These are phyloP conservation scores for Thecophora atra DNA, from an alignment of 2,888 invertebrate genomes.

Conservation along the genomic window DNA sequence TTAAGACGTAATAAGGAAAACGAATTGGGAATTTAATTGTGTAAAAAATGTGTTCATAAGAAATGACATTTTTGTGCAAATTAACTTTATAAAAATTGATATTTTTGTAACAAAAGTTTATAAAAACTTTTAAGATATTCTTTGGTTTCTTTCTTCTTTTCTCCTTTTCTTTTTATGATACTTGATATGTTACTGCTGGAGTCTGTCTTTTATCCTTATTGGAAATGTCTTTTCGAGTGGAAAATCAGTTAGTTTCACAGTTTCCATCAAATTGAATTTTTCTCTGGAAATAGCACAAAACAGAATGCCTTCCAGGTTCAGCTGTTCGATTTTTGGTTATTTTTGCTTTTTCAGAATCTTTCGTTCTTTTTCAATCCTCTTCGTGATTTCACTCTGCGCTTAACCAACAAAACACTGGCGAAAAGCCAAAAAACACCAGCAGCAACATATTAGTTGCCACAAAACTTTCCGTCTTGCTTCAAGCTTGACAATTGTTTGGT, in stretches of 20 bases:
- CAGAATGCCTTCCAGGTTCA: neutral
- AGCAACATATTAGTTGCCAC: slow-evolving; percentile 14
- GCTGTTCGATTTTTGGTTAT: no score
- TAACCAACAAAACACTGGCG: neutral
- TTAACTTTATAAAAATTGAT: no score
- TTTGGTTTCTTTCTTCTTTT: neutral
- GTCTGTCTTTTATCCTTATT: neutral
- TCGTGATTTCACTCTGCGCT: no score
- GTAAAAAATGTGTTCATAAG: no score
- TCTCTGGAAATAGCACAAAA: neutral
- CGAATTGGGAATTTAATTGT: no score
- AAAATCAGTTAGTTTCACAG: neutral
- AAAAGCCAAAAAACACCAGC: neutral
- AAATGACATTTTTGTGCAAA: no score
- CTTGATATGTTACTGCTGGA: neutral
- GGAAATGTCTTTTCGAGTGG: slow-evolving; percentile 9
- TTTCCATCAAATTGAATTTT: neutral
- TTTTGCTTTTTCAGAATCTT: no score
- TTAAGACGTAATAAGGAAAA: no score
- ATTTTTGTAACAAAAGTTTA: no score
- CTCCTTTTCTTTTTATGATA: neutral
- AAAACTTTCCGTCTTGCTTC: slow-evolving; percentile 38
- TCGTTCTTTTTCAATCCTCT: no score
- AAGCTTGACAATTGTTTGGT: slow-evolving; percentile 38
- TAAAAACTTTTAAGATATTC: no score